Conservation (phyloP, 2,888 invertebrate genomes). For the Drosophila lutescens region DNA sequence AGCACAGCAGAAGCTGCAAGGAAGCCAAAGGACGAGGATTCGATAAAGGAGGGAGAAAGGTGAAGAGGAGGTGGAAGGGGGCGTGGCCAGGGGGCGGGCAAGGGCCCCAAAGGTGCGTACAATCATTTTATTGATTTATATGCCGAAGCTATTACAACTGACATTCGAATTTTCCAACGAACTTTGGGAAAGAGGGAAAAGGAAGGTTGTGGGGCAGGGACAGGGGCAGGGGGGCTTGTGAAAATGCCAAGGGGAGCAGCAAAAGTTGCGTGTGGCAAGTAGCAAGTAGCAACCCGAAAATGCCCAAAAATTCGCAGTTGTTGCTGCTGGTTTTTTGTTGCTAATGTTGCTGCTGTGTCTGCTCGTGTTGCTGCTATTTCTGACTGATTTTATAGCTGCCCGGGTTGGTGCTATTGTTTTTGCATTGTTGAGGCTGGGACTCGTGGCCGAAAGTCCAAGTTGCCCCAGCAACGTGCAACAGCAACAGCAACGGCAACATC, state of each 20-base stretch:
- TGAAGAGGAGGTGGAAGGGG: neutral
- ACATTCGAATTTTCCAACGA: conserved; percentile 78
- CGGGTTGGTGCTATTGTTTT: conserved; percentile 54
- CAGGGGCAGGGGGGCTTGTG: neutral
- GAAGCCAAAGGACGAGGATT: conserved; percentile 20
- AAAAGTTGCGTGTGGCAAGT: conserved; percentile 41
- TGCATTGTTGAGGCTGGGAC: conserved; percentile 52
- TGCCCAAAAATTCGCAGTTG: conserved; percentile 49
- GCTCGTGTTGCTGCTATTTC: conserved; percentile 11
- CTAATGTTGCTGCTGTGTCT: conserved; percentile 12
- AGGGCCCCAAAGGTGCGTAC: conserved; percentile 76
- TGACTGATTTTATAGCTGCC: conserved; percentile 15
- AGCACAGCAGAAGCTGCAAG: conserved; percentile 54
- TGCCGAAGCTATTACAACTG: conserved; percentile 82
- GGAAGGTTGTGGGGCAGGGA: neutral
- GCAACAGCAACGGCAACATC: conserved; percentile 39
- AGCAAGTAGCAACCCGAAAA: conserved; percentile 51
- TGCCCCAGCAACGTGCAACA: conserved; percentile 53
- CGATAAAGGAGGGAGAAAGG: conserved; percentile 1
- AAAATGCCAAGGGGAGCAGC: conserved; percentile 1
- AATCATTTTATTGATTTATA: conserved; percentile 83
- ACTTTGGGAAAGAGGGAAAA: conserved; percentile 8
- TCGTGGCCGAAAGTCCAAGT: conserved; percentile 50
- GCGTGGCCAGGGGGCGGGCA: conserved; percentile 8
- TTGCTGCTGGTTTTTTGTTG: conserved; percentile 12